Evolutionary conservation across 2,797 vertebrate species (phyloP).

Genomic region (Characodon lateralis): DNA sequence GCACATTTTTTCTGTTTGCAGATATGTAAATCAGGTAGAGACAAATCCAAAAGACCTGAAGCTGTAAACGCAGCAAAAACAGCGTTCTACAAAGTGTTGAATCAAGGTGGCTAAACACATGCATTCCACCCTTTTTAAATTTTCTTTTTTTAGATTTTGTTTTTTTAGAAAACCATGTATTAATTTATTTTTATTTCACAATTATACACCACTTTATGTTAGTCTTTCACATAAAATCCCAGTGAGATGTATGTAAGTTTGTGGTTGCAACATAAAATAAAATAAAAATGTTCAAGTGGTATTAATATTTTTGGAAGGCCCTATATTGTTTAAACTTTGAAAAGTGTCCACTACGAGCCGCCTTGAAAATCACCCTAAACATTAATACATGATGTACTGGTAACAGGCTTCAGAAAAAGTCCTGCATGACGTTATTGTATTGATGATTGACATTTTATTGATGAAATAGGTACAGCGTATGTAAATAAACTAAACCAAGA

Average conservation of each 20-base stretch:
- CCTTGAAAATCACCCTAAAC: neutral
- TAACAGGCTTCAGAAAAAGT: conserved; percentile 18
- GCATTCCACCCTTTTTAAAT: neutral
- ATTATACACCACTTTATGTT: neutral
- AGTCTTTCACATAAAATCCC: neutral
- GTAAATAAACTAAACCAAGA: conserved; percentile 22
- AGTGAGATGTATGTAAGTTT: neutral
- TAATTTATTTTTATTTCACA: neutral
- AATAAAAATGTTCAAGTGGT: neutral
- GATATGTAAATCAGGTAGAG: neutral
- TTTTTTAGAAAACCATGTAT: neutral
- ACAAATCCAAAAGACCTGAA: neutral
- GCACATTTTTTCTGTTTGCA: neutral
- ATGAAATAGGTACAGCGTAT: conserved; percentile 26
- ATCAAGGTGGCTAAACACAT: neutral
- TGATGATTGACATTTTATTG: conserved; percentile 17
- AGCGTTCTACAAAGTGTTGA: neutral
- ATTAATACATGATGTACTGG: neutral
- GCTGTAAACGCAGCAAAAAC: neutral
- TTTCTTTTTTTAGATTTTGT: neutral
- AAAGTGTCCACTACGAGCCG: neutral
- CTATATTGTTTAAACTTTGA: neutral
- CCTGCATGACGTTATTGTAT: conserved; percentile 11
- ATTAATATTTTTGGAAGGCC: neutral
- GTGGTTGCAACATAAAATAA: neutral